Evolutionary conservation across 2,888 invertebrate genomes (phyloP).

Genomic region (Agrochola macilenta): DNA sequence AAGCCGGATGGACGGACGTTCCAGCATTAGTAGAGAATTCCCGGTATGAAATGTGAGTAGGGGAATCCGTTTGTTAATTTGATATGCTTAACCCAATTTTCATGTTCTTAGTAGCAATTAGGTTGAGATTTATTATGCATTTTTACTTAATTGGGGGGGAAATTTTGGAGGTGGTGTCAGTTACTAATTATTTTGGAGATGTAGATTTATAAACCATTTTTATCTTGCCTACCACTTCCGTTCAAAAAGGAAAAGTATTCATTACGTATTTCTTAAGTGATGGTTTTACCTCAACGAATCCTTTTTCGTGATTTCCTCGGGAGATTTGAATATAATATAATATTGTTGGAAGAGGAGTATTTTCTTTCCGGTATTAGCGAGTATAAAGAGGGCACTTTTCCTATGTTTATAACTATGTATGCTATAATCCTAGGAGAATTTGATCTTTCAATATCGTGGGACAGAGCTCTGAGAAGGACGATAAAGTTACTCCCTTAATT

Average conservation of each 20-base stretch:
- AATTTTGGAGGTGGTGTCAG: constrained; percentile 4
- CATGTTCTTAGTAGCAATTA: constrained; percentile 41
- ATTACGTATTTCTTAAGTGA: constrained; percentile 21
- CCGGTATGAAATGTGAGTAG: constrained; percentile 48
- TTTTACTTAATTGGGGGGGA: constrained; percentile 25
- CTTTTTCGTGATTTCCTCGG: constrained; percentile 24
- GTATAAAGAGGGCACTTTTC: background rate
- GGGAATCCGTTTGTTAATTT: constrained; percentile 37
- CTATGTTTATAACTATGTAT: background rate
- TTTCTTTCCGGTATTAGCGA: background rate
- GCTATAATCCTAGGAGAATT: background rate
- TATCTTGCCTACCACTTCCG: background rate
- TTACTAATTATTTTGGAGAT: constrained; percentile 25
- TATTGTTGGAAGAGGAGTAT: background rate
- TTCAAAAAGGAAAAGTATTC: background rate
- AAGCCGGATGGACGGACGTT: constrained; percentile 40
- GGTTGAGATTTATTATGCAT: constrained; percentile 50
- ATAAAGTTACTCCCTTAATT: background rate
- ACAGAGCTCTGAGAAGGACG: too few relatives aligned
- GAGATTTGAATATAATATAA: constrained; percentile 23
- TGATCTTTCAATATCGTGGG: background rate
- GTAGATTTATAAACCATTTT: background rate
- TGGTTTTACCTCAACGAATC: constrained; percentile 5
- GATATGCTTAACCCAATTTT: constrained; percentile 52
- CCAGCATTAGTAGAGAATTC: constrained; percentile 23